Percentiles rank a stretch among this genome's conserved stretches.
Evolutionary conservation across 2,113 vertebrate genomes (phyloP).

Genomic region (Caretta caretta): DNA sequence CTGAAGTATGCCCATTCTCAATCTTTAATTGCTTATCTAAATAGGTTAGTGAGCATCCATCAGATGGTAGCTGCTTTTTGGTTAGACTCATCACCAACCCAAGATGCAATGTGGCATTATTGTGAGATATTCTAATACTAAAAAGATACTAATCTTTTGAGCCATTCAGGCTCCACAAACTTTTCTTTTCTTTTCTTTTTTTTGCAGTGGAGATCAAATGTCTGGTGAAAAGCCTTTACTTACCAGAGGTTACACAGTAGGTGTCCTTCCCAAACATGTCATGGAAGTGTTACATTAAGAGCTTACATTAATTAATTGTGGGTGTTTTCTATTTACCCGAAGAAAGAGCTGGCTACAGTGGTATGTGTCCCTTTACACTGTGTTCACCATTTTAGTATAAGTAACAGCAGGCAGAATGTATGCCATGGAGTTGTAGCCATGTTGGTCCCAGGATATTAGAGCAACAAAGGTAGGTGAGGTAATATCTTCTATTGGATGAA

Average conservation of each 20-base stretch:
- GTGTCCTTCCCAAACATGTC: fast-evolving
- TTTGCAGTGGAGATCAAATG: background rate
- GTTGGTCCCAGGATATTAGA: no score
- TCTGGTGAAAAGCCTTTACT: background rate
- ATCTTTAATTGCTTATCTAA: background rate
- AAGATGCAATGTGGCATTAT: background rate
- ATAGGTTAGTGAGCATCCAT: background rate
- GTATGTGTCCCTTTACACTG: fast-evolving
- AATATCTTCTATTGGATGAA: no score
- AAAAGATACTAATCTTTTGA: background rate
- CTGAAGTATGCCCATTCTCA: no score
- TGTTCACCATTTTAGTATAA: background rate
- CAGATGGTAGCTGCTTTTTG: background rate
- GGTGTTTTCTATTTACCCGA: background rate
- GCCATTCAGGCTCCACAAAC: background rate
- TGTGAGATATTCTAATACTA: background rate
- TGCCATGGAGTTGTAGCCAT: no score
- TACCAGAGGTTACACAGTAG: background rate
- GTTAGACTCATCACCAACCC: background rate
- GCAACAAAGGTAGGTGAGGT: no score
- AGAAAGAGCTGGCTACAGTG: background rate
- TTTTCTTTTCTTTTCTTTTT: background rate
- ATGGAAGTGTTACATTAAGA: fast-evolving
- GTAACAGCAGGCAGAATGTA: background rate
- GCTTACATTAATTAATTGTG: background rate